Conservation (phyloP, 2,113 vertebrate genomes). For the Rhabdornis inornatus region DNA sequence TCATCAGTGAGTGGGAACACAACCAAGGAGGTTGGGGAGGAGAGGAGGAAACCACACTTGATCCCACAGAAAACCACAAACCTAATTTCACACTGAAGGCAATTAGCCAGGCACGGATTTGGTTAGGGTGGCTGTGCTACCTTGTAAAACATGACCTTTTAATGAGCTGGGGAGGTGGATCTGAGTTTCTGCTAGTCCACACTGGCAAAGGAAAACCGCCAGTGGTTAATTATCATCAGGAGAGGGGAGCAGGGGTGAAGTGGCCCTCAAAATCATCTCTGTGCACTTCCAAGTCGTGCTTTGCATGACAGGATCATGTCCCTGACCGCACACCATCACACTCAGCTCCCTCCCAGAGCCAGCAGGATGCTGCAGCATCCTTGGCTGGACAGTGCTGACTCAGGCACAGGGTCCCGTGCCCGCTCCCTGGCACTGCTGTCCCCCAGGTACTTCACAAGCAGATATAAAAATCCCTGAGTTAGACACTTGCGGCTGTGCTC, state of each 20-base stretch:
- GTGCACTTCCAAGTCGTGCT: background rate
- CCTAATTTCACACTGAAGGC: background rate
- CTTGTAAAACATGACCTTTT: background rate
- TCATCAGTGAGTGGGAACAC: background rate
- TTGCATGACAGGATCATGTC: accelerated
- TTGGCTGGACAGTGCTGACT: background rate
- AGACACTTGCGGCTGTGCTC: background rate
- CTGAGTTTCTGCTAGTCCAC: background rate
- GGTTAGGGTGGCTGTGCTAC: background rate
- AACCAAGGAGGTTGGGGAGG: background rate
- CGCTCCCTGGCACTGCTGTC: background rate
- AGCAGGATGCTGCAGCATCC: background rate
- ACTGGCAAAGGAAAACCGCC: background rate
- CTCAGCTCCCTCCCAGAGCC: background rate
- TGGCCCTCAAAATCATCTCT: background rate
- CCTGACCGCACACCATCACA: accelerated
- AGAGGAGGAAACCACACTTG: background rate
- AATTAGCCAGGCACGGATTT: background rate
- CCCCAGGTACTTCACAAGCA: background rate
- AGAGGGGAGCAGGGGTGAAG: background rate
- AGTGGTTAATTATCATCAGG: background rate
- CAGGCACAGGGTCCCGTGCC: accelerated
- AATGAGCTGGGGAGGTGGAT: background rate
- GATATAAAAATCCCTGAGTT: background rate
- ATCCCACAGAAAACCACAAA: background rate